A percentile compares a stretch with the other conserved stretches of the same genome.
These are phyloP conservation scores for Allygus modestus DNA, from an alignment of 2,888 invertebrate species.

Conservation along the genomic window DNA sequence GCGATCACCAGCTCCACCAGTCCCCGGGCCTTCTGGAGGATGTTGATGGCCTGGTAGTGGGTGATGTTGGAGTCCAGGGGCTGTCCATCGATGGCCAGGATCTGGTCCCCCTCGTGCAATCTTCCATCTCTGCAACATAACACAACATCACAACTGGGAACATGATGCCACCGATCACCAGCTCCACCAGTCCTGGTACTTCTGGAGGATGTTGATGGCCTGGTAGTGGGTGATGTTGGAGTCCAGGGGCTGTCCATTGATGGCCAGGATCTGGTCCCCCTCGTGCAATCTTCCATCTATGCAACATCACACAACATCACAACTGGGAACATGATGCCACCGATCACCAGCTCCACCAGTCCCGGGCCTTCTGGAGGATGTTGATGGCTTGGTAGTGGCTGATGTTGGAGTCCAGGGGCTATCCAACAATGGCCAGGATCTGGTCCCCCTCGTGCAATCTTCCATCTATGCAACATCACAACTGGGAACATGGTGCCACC, in stretches of 20 bases:
- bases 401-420: slow-evolving; percentile 81
- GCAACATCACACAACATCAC: slow-evolving; percentile 70
- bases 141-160: slow-evolving; percentile 39
- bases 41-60: slow-evolving; percentile 84
- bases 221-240: slow-evolving; percentile 80
- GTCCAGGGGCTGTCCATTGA: slow-evolving; percentile 87
- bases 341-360: slow-evolving; percentile 79
- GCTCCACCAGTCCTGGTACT: too few relatives aligned
- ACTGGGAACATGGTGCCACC: too few relatives aligned
- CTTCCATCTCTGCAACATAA: slow-evolving; percentile 79
- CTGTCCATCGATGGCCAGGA: slow-evolving; percentile 90
- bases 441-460: slow-evolving; percentile 88
- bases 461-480: slow-evolving; percentile 78
- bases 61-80: slow-evolving; percentile 80
- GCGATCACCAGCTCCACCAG: slow-evolving; percentile 82
- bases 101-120: slow-evolving; percentile 88
- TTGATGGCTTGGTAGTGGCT: slow-evolving; percentile 81
- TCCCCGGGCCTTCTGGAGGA: slow-evolving; percentile 86
- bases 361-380: slow-evolving; percentile 84
- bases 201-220: slow-evolving; percentile 82
- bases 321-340: too few relatives aligned
- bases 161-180: too few relatives aligned
- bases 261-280: slow-evolving; percentile 90
- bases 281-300: slow-evolving; percentile 85
- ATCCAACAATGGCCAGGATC: slow-evolving; percentile 90